A percentile compares a stretch with the other conserved stretches of the same genome.
These are phyloP conservation scores for Zosterops japonicus DNA, from an alignment of 2,113 vertebrate genomes.

Conservation along the genomic window DNA sequence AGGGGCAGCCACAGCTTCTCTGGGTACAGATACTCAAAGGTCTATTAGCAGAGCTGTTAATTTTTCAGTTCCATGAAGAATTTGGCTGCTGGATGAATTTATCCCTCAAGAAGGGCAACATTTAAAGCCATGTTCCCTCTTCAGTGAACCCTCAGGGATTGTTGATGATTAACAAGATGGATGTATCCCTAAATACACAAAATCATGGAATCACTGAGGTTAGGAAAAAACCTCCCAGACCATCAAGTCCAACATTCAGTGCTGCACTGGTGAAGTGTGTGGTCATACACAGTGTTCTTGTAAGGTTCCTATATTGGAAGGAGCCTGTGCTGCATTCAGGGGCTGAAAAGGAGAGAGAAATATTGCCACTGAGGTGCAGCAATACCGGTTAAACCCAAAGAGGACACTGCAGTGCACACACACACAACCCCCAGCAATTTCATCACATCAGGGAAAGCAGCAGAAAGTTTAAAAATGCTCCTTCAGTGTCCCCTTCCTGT, in stretches of 20 bases:
- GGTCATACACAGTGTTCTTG: too few species aligned
- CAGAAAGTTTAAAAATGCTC: not conserved
- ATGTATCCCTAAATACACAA: not conserved
- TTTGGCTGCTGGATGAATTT: not conserved
- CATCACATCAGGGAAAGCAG: not conserved
- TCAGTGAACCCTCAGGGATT: not conserved
- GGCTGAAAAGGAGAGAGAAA: not conserved
- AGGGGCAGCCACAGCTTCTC: not conserved
- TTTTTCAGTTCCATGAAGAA: not conserved
- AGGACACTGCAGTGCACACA: not conserved
- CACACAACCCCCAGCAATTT: not conserved
- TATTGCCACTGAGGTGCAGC: not conserved
- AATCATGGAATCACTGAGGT: not conserved
- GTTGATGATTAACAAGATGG: not conserved
- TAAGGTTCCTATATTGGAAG: not conserved
- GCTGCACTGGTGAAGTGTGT: not conserved
- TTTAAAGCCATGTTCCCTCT: not conserved
- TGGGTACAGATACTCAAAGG: not conserved
- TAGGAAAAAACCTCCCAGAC: not conserved
- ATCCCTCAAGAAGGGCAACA: not conserved
- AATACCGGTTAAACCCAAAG: not conserved
- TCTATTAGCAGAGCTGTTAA: not conserved
- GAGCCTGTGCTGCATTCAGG: not conserved
- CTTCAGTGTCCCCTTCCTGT: not conserved
- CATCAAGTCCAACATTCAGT: not conserved